Percentiles rank a stretch among this genome's conserved stretches.
These are phyloP conservation scores for Elegia similella DNA, from an alignment of 2,888 invertebrate species.

Conservation along the genomic window DNA sequence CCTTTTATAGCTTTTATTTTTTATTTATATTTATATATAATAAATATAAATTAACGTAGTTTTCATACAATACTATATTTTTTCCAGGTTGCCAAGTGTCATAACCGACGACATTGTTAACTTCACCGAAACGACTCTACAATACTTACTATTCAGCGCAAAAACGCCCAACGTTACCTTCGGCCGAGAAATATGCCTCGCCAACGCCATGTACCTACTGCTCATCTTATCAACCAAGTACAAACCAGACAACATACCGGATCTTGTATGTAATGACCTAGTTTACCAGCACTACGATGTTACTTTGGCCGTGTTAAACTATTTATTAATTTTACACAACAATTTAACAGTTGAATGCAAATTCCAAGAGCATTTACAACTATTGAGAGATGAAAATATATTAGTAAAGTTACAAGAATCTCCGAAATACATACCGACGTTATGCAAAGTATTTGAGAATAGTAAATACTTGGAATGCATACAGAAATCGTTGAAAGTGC, in stretches of 20 bases:
- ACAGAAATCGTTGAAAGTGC: conserved; percentile 54
- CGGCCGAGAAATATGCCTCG: conserved; percentile 49
- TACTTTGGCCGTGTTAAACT: conserved; percentile 39
- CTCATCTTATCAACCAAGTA: conserved; percentile 33
- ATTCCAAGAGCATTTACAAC: conserved; percentile 44
- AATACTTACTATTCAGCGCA: conserved; percentile 37
- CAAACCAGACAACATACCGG: conserved; percentile 21
- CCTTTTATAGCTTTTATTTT: too few relatives aligned
- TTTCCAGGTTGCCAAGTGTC: conserved; percentile 49
- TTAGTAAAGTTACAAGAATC: conserved; percentile 31
- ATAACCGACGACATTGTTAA: conserved; percentile 31
- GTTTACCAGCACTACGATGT: conserved; percentile 46
- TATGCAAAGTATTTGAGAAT: conserved; percentile 41
- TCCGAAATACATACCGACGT: conserved; percentile 32
- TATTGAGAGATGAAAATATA: conserved; percentile 27
- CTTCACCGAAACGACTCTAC: conserved; percentile 32
- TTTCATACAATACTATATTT: too few relatives aligned
- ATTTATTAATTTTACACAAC: conserved; percentile 39
- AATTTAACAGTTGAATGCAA: conserved; percentile 36
- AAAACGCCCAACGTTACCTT: conserved; percentile 28
- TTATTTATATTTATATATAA: too few relatives aligned
- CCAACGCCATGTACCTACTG: conserved; percentile 41
- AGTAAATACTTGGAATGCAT: conserved; percentile 53
- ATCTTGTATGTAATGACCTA: conserved; percentile 33
- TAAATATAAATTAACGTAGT: too few relatives aligned